Evolutionary conservation across 2,113 vertebrate genomes (phyloP).

Genomic region (Mobula birostris): DNA sequence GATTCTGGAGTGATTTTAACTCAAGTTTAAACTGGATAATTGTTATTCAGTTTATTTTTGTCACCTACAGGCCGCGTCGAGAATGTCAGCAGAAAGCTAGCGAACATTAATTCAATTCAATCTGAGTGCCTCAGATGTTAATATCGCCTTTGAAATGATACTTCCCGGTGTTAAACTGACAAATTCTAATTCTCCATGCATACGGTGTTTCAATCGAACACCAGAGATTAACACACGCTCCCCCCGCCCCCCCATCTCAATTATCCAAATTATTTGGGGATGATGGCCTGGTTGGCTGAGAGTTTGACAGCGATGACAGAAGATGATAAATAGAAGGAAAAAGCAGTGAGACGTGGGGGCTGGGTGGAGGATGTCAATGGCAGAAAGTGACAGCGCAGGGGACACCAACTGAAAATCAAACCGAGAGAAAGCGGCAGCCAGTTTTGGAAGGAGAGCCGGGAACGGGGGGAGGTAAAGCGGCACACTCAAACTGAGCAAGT

Average conservation of each 20-base stretch:
- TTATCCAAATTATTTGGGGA: neutral
- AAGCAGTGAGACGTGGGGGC: neutral
- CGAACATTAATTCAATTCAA: neutral
- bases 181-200: neutral
- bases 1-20: neutral
- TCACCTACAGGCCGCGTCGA: neutral
- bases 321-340: neutral
- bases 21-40: neutral
- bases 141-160: neutral
- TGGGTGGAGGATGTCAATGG: neutral
- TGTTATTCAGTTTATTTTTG: neutral
- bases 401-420: neutral
- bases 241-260: no score
- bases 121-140: neutral
- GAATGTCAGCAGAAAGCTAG: neutral
- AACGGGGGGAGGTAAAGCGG: neutral
- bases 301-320: neutral
- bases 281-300: neutral
- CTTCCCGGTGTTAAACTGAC: neutral
- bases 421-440: neutral
- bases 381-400: neutral
- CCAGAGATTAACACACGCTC: neutral
- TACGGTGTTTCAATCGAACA: neutral
- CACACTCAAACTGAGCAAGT: neutral
- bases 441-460: neutral